Percentiles rank a stretch among this genome's conserved stretches.
Conservation (phyloP, 2,797 vertebrate genomes). For the Molothrus aeneus region DNA sequence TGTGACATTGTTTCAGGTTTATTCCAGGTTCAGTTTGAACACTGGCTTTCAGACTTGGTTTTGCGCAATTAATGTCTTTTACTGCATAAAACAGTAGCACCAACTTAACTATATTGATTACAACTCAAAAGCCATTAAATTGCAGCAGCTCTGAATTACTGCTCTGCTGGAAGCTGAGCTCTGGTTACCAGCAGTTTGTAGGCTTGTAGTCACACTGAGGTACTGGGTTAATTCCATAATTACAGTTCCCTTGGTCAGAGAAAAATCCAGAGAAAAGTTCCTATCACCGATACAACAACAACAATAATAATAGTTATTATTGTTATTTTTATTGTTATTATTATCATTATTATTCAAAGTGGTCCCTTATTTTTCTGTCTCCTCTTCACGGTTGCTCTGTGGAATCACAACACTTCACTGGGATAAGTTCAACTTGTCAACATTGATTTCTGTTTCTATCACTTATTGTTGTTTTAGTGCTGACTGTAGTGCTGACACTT, state of each 20-base stretch:
- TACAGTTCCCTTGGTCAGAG: background rate
- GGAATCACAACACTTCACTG: background rate
- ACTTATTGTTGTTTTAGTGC: background rate
- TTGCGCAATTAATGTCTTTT: background rate
- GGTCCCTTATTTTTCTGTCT: background rate
- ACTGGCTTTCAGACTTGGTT: background rate
- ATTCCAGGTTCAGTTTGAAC: background rate
- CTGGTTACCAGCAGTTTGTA: background rate
- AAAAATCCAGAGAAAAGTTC: background rate
- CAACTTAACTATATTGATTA: background rate
- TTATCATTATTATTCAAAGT: background rate
- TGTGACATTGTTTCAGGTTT: background rate
- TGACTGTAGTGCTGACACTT: background rate
- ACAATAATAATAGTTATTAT: background rate
- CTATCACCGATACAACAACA: no score
- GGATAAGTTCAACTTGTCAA: background rate
- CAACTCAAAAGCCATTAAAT: background rate
- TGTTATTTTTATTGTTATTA: background rate
- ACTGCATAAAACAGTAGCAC: background rate
- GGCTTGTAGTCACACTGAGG: background rate
- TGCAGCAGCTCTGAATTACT: background rate
- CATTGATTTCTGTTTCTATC: background rate
- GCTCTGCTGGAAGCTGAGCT: background rate
- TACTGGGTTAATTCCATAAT: background rate
- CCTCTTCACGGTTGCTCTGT: background rate